Conservation (phyloP, 2,888 invertebrate species). For the Folsomia manolachei region DNA sequence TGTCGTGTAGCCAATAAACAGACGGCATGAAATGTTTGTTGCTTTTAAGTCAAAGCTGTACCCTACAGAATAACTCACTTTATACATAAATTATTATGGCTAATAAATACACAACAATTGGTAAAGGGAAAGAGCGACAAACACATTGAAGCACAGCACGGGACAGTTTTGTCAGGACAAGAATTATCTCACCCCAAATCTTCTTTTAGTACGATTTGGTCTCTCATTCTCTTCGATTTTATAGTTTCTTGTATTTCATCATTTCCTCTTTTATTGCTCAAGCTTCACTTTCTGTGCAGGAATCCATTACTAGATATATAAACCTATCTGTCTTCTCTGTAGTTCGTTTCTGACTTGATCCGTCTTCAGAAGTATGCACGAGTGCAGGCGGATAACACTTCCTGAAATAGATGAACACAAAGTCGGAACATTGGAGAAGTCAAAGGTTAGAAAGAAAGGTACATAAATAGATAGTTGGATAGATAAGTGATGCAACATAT, state of each 20-base stretch:
- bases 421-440: no score
- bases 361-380: no score
- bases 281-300: slow-evolving; percentile 2
- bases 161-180: no score
- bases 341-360: no score
- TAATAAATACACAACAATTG: slow-evolving; percentile 11
- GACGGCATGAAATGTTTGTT: background rate
- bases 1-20: background rate
- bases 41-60: background rate
- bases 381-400: no score
- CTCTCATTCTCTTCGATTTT: background rate
- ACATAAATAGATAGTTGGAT: no score
- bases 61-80: background rate
- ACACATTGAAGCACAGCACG: no score
- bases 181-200: slow-evolving; percentile 14
- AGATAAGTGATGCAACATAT: no score
- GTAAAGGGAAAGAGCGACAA: background rate
- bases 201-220: background rate
- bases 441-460: no score
- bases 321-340: background rate
- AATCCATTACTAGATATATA: background rate
- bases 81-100: slow-evolving; percentile 9
- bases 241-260: slow-evolving; percentile 16
- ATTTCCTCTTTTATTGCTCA: slow-evolving; percentile 18
- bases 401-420: no score